Evolutionary conservation across 2,113 vertebrate species (phyloP).

Genomic region (Syngnathoides biaculeatus): DNA sequence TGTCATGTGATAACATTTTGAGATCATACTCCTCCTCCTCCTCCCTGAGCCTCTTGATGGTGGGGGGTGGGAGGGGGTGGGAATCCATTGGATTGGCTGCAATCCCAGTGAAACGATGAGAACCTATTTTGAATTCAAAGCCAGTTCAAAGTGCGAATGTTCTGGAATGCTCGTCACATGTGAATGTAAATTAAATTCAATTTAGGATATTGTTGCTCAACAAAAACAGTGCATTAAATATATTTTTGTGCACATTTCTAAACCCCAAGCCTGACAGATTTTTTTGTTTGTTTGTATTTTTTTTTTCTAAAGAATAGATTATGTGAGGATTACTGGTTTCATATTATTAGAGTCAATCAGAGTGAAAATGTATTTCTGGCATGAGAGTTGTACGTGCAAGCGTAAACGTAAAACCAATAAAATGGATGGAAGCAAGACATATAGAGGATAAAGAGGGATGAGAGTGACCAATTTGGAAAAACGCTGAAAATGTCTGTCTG

Average conservation of each 20-base stretch:
- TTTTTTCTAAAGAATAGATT: not conserved
- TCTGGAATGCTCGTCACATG: too few relatives aligned
- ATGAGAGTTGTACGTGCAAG: not conserved
- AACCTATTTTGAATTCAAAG: constrained; percentile 65
- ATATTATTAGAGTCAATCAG: constrained; percentile 39
- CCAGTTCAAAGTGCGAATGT: constrained; percentile 64
- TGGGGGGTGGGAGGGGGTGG: not conserved
- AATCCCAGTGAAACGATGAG: constrained; percentile 63
- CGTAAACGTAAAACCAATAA: not conserved
- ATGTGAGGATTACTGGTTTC: constrained; percentile 37
- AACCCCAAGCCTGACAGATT: constrained; percentile 8
- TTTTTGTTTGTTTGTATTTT: too few relatives aligned
- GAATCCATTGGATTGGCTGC: constrained; percentile 66
- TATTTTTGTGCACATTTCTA: constrained; percentile 40
- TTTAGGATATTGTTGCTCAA: constrained; percentile 61
- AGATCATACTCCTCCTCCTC: constrained; percentile 55
- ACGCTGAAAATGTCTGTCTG: too few relatives aligned
- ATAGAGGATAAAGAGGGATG: too few relatives aligned
- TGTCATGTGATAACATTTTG: constrained; percentile 67
- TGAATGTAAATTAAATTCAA: constrained; percentile 66
- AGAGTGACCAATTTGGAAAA: too few relatives aligned
- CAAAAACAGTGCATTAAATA: constrained; percentile 44
- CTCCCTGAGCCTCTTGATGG: constrained; percentile 31
- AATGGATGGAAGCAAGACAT: not conserved
- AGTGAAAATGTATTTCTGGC: constrained; percentile 20